phyloP scores from a whole-genome alignment of 1,140 invertebrate species.

The Acyrthosiphon pisum region DNA sequence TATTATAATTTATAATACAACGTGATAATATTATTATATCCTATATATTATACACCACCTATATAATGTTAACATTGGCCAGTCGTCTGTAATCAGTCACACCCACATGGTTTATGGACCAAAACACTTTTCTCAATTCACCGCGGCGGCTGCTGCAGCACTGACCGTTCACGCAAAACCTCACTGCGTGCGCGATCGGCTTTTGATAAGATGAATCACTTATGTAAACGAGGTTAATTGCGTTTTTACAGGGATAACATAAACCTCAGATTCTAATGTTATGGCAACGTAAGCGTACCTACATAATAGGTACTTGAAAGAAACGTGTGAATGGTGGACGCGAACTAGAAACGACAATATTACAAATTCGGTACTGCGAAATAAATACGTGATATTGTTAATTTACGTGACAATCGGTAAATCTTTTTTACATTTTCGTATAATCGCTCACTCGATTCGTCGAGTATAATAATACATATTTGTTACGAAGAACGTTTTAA shows the following conservation, averaged over 20 bases:
- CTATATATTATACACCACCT: neutral
- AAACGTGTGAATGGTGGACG: too few relatives aligned
- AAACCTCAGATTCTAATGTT: neutral
- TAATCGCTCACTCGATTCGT: too few relatives aligned
- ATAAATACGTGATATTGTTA: too few relatives aligned
- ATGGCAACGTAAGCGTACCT: neutral
- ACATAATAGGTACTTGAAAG: too few relatives aligned
- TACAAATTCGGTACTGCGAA: too few relatives aligned
- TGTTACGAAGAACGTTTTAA: too few relatives aligned
- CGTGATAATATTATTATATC: neutral
- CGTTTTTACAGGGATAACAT: neutral
- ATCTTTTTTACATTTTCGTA: too few relatives aligned
- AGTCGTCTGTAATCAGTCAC: neutral
- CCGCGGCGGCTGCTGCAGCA: neutral
- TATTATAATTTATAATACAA: neutral
- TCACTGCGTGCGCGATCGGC: neutral
- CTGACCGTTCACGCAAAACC: neutral
- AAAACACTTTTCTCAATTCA: conserved; percentile 13
- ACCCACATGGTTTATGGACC: neutral
- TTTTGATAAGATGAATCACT: neutral
- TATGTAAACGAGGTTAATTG: conserved; percentile 16
- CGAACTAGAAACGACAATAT: too few relatives aligned
- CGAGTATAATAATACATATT: too few relatives aligned
- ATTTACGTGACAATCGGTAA: too few relatives aligned
- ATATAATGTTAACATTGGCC: neutral